Conservation (phyloP, 2,113 vertebrate genomes). For the Rhabdornis inornatus region DNA sequence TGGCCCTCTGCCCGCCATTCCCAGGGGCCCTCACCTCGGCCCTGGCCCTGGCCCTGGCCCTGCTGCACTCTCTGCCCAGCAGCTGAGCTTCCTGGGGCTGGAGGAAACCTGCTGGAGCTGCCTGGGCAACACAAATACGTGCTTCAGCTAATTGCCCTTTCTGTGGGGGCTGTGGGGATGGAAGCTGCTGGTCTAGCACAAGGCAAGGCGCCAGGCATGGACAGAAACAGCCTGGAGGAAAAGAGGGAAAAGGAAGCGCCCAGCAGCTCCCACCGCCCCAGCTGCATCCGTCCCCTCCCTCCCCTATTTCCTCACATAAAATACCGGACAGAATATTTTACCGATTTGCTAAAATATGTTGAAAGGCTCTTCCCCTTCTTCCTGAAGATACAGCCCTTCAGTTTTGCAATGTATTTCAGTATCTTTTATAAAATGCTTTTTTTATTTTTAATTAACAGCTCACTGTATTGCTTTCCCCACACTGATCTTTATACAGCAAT, state of each 20-base stretch:
- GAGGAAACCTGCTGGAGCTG: neutral
- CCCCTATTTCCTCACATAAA: neutral
- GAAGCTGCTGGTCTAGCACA: neutral
- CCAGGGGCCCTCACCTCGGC: neutral
- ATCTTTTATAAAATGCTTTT: neutral
- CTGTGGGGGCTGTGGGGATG: neutral
- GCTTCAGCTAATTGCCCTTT: neutral
- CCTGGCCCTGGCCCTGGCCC: neutral
- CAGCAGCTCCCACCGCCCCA: neutral
- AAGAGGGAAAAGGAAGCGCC: constrained; percentile 6
- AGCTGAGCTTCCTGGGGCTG: neutral
- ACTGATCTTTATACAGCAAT: neutral
- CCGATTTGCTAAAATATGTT: neutral
- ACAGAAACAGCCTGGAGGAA: neutral
- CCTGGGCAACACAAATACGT: neutral
- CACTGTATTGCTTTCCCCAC: neutral
- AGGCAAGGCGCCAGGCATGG: neutral
- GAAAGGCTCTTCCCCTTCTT: neutral
- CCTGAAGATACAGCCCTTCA: neutral
- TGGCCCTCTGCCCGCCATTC: neutral
- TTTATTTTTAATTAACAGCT: neutral
- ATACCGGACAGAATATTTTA: neutral
- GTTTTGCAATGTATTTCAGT: neutral
- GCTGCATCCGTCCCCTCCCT: neutral
- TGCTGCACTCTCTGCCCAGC: neutral